Evolutionary conservation across 1,140 invertebrate genomes (phyloP), one percentile per base, ranked within the genome.

Genomic region (Acromyrmex echinatior): DNA sequence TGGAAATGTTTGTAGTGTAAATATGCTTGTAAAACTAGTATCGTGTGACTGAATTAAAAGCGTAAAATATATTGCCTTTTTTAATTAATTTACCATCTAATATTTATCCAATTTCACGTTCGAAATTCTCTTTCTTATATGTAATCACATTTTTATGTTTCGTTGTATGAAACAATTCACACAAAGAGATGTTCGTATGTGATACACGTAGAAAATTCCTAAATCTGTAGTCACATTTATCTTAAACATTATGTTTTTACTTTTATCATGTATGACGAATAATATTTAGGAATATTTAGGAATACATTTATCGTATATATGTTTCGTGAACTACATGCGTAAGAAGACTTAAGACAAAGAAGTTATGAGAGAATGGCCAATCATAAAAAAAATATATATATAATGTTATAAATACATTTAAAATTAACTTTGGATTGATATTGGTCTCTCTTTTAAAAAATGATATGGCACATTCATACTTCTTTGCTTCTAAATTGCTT

Each of bases 1-100:
- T 60, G 35, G 70, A 68, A 63, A 73, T 45, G 87, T 81, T 60
- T 66, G 56, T 70, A 86, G 7, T 91, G 68, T 84, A 80, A 86
- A 92, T 86, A 89, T 89, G 66, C 63, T 88, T 85, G 78, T 18
- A 88, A 62, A 81, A 88, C 86, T 91, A 90, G 49, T 90, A 88
- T 89, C 82, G 31, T 71, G 81, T 84, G n/a, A 53, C 86, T 89
- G 68, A 86, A 76, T 76, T 76, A 45, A 25, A 78, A 60, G 66
- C 66, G 53, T 89, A 89, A 87, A 87, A 79, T 88, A 71, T 71
- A 90, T 91, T 76, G 35, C 39, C 39, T 14, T 81, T 39, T 58
- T 18, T 6, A 25, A 68, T 56, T 39, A 25, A 70, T 81, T 70
- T 58, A 39, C 2, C 21, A 60, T 28, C 25, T 74, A 87, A 79